Percentiles rank a stretch among this genome's conserved stretches.
These are phyloP conservation scores for Elysia chlorotica DNA, from an alignment of 1,140 invertebrate genomes.

Conservation along the genomic window DNA sequence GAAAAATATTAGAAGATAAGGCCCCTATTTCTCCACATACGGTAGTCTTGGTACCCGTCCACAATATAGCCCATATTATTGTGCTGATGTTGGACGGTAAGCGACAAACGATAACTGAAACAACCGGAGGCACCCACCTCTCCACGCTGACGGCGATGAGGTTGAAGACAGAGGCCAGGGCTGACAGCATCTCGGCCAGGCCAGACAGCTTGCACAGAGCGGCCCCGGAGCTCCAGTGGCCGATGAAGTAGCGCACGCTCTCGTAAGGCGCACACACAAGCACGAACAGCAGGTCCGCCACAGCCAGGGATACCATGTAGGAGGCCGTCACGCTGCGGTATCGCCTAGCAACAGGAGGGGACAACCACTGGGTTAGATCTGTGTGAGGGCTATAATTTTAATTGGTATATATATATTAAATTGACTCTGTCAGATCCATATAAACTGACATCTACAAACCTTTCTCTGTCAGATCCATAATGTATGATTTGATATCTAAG, in stretches of 20 bases:
- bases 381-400: not conserved
- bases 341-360: slow-evolving; percentile 76
- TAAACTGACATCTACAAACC: not conserved
- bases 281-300: slow-evolving; percentile 88
- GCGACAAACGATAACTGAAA: not conserved
- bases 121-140: slow-evolving; percentile 41
- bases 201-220: slow-evolving; percentile 61
- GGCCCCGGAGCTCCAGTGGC: slow-evolving; percentile 76
- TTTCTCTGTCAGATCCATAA: not conserved
- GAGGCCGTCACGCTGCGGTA: slow-evolving; percentile 91
- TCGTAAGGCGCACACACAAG: slow-evolving; percentile 86
- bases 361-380: not conserved
- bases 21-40: too few species aligned
- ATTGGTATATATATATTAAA: not conserved
- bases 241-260: slow-evolving; percentile 85
- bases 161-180: slow-evolving; percentile 52
- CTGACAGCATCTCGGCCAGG: slow-evolving; percentile 48
- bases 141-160: slow-evolving; percentile 57
- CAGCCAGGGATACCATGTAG: slow-evolving; percentile 88
- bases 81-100: not conserved
- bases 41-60: not conserved
- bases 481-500: not conserved
- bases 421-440: not conserved
- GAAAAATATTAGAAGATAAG: too few species aligned
- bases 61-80: not conserved